Percentiles rank a stretch among this genome's conserved stretches.
Conservation (phyloP, 1,140 invertebrate species). For the Carcinoscorpius rotundicauda region DNA sequence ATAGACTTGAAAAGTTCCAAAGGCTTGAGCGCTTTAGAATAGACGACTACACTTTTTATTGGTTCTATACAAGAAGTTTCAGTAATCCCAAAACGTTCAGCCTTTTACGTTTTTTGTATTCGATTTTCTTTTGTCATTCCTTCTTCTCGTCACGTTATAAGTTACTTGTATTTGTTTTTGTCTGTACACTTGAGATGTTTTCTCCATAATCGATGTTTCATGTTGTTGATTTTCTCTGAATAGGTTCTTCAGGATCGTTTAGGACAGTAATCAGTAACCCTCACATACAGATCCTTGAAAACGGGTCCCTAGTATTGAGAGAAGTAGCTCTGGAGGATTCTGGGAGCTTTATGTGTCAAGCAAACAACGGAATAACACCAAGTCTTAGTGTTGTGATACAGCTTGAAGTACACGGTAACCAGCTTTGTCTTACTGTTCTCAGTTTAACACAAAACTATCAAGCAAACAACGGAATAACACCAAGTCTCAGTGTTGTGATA, state of each 20-base stretch:
- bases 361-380: conserved; percentile 89
- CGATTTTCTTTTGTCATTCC: too few relatives aligned
- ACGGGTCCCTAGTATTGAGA: conserved; percentile 41
- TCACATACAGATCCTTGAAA: conserved; percentile 32
- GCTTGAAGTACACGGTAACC: conserved; percentile 41
- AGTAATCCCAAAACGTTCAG: too few relatives aligned
- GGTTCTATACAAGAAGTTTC: too few relatives aligned
- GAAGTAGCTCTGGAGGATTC: conserved; percentile 36
- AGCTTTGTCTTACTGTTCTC: too few relatives aligned
- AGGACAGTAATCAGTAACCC: conserved; percentile 24
- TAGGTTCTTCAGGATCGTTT: conserved; percentile 6
- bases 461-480: conserved; percentile 90
- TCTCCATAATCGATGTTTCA: too few relatives aligned
- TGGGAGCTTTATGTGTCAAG: conserved; percentile 67
- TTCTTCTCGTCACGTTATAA: too few relatives aligned
- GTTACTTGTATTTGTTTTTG: too few relatives aligned
- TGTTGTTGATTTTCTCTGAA: neutral
- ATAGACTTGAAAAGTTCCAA: too few relatives aligned
- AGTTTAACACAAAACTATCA: conserved; percentile 36
- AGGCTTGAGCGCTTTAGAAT: too few relatives aligned
- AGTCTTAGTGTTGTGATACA: conserved; percentile 52
- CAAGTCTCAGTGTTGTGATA: conserved; percentile 55
- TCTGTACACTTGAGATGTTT: too few relatives aligned
- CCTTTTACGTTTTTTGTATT: too few relatives aligned
- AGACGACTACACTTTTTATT: too few relatives aligned